phyloP scores from a whole-genome alignment of 2,888 invertebrate genomes.

The Mythimna loreyi region DNA sequence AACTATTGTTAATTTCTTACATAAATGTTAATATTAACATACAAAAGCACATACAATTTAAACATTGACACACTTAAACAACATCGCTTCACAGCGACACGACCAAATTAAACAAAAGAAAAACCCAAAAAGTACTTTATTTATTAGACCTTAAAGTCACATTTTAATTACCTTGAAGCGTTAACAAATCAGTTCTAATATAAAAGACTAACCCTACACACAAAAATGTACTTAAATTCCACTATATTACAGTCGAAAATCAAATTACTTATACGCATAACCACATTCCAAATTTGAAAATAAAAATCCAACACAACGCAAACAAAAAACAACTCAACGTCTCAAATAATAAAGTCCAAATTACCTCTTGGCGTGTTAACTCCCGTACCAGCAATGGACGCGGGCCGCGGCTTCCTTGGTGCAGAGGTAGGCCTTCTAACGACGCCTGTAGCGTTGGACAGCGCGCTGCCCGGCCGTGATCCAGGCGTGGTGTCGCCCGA shows the following conservation, averaged over 20 bases:
- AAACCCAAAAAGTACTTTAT: constrained; percentile 4
- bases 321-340: background rate
- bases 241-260: background rate
- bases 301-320: background rate
- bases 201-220: background rate
- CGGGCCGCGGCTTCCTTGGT: constrained; percentile 92
- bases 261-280: constrained; percentile 76
- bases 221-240: background rate
- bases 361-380: constrained; percentile 92
- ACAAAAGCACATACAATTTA: constrained; percentile 54
- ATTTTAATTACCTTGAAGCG: too few relatives aligned
- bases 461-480: constrained; percentile 96
- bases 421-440: constrained; percentile 90
- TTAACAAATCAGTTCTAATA: background rate
- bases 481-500: constrained; percentile 94
- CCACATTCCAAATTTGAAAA: constrained; percentile 5
- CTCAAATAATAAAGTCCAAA: background rate
- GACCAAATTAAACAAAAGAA: constrained; percentile 24
- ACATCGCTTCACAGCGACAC: constrained; percentile 50
- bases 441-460: constrained; percentile 92
- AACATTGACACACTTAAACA: constrained; percentile 43
- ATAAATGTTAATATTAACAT: constrained; percentile 19
- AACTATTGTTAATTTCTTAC: constrained; percentile 31
- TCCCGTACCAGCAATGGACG: constrained; percentile 95
- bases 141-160: background rate